A percentile compares a stretch with the other conserved stretches of the same genome.
These are phyloP conservation scores for Metacarcinus magister DNA, from an alignment of 2,888 invertebrate species.

Conservation along the genomic window DNA sequence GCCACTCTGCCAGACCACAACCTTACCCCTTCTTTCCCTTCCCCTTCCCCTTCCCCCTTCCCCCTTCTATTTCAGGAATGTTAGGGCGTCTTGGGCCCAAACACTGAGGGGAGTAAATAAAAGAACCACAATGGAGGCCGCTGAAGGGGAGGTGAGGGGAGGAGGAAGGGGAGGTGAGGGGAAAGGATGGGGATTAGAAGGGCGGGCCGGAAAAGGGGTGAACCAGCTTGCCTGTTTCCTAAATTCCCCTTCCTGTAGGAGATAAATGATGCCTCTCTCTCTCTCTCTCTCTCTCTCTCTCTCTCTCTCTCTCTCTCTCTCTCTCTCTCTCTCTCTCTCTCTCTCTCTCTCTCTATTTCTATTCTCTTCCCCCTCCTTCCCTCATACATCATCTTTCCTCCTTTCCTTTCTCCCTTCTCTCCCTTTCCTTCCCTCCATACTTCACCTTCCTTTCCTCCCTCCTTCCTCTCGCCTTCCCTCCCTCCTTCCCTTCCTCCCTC, in stretches of 20 bases:
- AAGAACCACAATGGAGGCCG: slow-evolving; percentile 7
- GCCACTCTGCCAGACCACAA: not conserved
- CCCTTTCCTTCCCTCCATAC: too few species aligned
- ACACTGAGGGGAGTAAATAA: not conserved
- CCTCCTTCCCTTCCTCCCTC: too few species aligned
- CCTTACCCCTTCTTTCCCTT: not conserved
- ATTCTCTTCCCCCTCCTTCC: not conserved
- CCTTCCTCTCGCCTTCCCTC: too few species aligned
- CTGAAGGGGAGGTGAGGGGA: not conserved
- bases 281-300: slow-evolving; percentile 55
- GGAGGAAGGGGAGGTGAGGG: not conserved
- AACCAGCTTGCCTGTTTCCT: not conserved
- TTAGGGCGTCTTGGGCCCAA: not conserved
- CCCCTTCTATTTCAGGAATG: slow-evolving; percentile 11
- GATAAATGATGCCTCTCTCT: not conserved
- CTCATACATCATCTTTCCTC: not conserved
- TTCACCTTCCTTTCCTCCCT: too few species aligned
- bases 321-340: not conserved
- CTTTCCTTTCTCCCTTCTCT: not conserved
- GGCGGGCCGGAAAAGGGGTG: slow-evolving; percentile 10
- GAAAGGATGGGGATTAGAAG: not conserved
- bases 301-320: slow-evolving; percentile 9
- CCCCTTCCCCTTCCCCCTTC: slow-evolving; percentile 1
- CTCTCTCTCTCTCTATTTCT: not conserved
- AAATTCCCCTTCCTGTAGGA: not conserved